Base-by-base conservation (phyloP, 2,888 invertebrate genomes). In the Ptilodon capucinus region DNA sequence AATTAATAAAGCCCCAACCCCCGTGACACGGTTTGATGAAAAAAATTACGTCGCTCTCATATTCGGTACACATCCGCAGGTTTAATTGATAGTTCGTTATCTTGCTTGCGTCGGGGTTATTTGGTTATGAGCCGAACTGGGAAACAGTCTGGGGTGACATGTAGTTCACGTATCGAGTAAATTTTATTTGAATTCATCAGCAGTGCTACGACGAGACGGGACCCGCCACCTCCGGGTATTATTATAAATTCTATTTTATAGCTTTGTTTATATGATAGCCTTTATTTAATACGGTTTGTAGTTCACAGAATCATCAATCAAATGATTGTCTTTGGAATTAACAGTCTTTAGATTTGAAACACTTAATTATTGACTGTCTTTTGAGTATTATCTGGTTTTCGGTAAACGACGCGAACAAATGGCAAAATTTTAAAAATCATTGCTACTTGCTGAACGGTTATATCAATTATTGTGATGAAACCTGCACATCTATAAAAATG, bases 31-130 rank as follows among this genome's bases (percentile, higher is more conserved):
- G 41, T 51, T 46, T 45, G 48, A 52, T 58, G 57, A 50, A 60
- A 65, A 69, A 68, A 62, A 59, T 58, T 46, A 54, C 48, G 58
- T 70, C 60, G 71, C 64, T 50, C 70, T 71, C 45, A 68, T 67
- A 74, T 73, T 64, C 60, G 44, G 53, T 50, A 55, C 62, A 61
- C 70, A 68, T 67, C 68, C 64, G 54, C 52, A 54, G 51, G 60
- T 67, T 72, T 73, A 76, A 79, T 76, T 74, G 70, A 68, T 75
- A 76, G 73, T 77, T 77, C 74, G 73, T 75, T 76, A 78, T 70
- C 69, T 69, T 72, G 57, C 47, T 45, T 51, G 65, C 60, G 66
- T 58, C 52, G 57, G 64, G 58, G 64, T 75, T 77, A 81, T 78
- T 76, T 74, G 71, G 79, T 76, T 76, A 78, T 71, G 69, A 73